phyloP scores from a whole-genome alignment of 1,140 invertebrate genomes.

The Cydia fagiglandana region DNA sequence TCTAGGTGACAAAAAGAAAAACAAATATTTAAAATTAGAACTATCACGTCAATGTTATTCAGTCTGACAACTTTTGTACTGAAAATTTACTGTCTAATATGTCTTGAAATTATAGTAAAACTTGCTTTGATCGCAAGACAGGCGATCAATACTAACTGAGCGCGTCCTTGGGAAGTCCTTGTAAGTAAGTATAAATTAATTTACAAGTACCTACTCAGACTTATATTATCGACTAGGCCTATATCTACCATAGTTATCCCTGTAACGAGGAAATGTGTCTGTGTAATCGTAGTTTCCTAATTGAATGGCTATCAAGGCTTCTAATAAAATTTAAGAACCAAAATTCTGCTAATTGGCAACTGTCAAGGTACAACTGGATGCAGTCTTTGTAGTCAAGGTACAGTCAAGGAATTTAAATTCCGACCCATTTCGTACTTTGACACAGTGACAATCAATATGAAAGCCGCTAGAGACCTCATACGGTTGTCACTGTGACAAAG shows the following conservation, averaged over 20 bases:
- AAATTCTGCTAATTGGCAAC: not conserved
- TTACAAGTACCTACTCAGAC: not conserved
- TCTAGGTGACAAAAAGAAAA: constrained; percentile 35
- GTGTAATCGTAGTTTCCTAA: too few relatives aligned
- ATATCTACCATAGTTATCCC: not conserved
- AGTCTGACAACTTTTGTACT: not conserved
- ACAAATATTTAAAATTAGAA: constrained; percentile 56
- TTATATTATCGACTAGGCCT: not conserved
- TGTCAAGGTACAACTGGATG: too few relatives aligned
- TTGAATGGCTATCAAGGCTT: too few relatives aligned
- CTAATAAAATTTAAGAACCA: not conserved
- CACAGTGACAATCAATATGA: too few relatives aligned
- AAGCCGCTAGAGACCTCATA: too few relatives aligned
- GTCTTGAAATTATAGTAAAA: constrained; percentile 73
- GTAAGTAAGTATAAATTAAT: constrained; percentile 17
- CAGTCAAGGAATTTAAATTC: too few relatives aligned
- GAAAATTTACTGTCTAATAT: constrained; percentile 26
- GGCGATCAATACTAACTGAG: constrained; percentile 9
- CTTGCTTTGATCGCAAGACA: constrained; percentile 57
- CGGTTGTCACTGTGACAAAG: too few relatives aligned
- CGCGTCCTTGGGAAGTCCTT: not conserved
- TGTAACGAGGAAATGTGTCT: too few relatives aligned
- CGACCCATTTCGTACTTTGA: too few relatives aligned
- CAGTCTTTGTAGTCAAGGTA: not conserved
- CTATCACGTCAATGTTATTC: not conserved